Base-by-base conservation (phyloP, 2,797 vertebrate species). In the Astyanax mexicanus region DNA sequence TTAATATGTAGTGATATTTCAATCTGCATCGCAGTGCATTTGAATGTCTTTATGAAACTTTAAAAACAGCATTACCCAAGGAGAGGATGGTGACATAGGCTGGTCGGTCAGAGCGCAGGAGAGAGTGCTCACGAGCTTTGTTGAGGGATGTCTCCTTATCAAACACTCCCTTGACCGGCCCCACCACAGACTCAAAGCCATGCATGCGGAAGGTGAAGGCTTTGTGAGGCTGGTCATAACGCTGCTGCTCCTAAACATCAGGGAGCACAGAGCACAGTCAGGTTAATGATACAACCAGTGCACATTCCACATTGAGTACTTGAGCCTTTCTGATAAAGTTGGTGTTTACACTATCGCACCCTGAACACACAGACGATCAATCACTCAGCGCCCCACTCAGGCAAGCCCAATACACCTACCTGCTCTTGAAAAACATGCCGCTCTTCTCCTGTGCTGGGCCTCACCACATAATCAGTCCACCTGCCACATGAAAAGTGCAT, bases 161-260 rank as follows among this genome's bases (percentile, higher is more conserved):
- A 65, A 99, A 99, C 27, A 99, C 98, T 0, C 98, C 98, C 83
- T 99, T 99, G 51, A 99, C 98, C 0, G 98, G 98, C 2, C 98
- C 98, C 62, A 99, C 98, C 12, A 99, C 96, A 0, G 98, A 99
- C 77, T 99, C 97, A 11, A 99, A 99, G 80, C 98, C 98, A 0
- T 99, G 98, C 97, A 99, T 97, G 23, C 97, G 93, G 74, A 98
- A 99, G 0, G 96, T 98, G 90, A 99, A 99, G 1, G 98, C 98
- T 86, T 96, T 99, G 84, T 99, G 97, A 9, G 98, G 98, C 80
- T 99, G 97, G 87, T 97, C 97, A 88, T 99, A 99, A n/a, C 98
- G 91, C 83, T 96, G 96, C 60, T 98, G 96, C 72, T 99, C 98
- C 98, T 99, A 85, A 37, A 37, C 21, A 58, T 21, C 27, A 74